These are phyloP conservation scores for Popillia japonica DNA, from an alignment of 1,140 invertebrate genomes.

Conservation along the genomic window DNA sequence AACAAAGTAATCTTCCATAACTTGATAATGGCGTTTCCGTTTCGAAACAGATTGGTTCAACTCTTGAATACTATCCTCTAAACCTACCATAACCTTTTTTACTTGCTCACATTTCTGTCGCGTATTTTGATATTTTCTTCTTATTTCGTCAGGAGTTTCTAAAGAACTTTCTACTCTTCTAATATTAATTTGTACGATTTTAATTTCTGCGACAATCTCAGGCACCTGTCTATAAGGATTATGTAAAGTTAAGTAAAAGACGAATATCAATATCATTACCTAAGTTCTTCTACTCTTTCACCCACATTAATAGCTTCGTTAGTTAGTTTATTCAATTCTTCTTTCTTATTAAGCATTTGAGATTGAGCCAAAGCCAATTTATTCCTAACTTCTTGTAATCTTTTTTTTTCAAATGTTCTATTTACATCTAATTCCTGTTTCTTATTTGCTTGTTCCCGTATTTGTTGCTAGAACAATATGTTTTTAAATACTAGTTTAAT, in stretches of 20 bases:
- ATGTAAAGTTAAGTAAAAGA: not conserved
- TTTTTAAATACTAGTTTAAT: not conserved
- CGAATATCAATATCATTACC: constrained; percentile 41
- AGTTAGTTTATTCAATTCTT: constrained; percentile 40
- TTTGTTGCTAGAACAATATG: constrained; percentile 57
- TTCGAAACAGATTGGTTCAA: constrained; percentile 44
- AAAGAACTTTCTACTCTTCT: constrained; percentile 45
- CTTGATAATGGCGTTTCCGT: constrained; percentile 49
- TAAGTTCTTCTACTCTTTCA: constrained; percentile 45
- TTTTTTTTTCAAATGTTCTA: constrained; percentile 49
- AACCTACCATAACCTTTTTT: constrained; percentile 43
- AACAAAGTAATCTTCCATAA: constrained; percentile 53
- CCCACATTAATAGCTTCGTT: constrained; percentile 48
- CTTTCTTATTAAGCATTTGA: constrained; percentile 45
- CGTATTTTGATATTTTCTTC: constrained; percentile 45
- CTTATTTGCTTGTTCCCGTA: constrained; percentile 54
- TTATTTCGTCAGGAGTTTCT: constrained; percentile 45
- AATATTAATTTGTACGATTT: constrained; percentile 45
- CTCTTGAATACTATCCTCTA: constrained; percentile 46
- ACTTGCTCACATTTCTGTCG: constrained; percentile 44
- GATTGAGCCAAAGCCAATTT: constrained; percentile 44
- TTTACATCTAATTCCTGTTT: constrained; percentile 51
- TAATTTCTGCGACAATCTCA: constrained; percentile 45
- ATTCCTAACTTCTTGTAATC: constrained; percentile 46
- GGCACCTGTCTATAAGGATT: constrained; percentile 33